These are phyloP conservation scores for Orientallactaga sibirica DNA, from an alignment of 2,797 vertebrate species.

Conservation along the genomic window DNA sequence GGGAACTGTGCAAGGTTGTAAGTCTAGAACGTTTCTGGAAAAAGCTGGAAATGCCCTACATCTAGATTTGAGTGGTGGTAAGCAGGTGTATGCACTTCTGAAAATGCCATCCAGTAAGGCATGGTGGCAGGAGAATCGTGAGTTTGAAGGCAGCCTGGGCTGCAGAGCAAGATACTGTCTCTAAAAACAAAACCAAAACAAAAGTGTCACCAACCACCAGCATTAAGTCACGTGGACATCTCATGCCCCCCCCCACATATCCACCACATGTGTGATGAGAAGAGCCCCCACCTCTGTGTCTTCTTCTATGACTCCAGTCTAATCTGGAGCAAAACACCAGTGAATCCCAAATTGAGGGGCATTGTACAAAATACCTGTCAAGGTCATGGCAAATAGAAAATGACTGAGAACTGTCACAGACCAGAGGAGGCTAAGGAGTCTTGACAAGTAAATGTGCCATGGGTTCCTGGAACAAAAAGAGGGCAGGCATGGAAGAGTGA, in stretches of 20 bases:
- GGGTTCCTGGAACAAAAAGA: background rate
- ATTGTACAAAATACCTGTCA: background rate
- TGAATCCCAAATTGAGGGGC: background rate
- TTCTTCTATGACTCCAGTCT: background rate
- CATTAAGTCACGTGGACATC: no score
- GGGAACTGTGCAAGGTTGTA: background rate
- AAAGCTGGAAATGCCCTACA: background rate
- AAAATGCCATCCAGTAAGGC: background rate
- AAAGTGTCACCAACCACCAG: background rate
- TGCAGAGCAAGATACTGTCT: background rate
- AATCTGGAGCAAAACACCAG: background rate
- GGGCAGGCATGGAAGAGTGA: no score
- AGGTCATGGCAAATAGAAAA: background rate
- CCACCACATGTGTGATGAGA: no score
- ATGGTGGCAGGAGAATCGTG: no score
- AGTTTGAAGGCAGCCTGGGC: background rate
- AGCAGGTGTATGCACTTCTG: background rate
- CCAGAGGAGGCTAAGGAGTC: background rate
- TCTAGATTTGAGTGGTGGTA: background rate
- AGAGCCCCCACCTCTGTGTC: background rate
- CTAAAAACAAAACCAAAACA: background rate
- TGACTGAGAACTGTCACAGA: background rate
- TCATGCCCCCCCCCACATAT: background rate
- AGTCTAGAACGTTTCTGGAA: background rate
- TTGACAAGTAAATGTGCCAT: rapidly evolving